Base-by-base conservation (phyloP, 2,888 invertebrate species). In the Sphaerophoria taeniata region DNA sequence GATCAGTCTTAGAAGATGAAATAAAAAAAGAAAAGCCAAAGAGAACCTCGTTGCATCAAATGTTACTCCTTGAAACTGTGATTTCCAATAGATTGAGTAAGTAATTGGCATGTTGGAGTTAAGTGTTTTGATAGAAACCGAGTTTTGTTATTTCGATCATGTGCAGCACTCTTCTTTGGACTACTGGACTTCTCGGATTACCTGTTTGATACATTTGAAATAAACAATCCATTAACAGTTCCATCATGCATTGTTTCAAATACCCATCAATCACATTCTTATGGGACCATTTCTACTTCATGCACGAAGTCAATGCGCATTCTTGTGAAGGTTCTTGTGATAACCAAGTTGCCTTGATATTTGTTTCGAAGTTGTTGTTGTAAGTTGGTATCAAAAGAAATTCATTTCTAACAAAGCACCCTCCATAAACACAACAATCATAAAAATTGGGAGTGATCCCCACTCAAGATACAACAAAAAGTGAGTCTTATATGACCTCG, bases 401-500 rank as follows among this genome's bases (percentile, higher is more conserved):
- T 63, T 31, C 63, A 63, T 33, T 63, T 47, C 61, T 31, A 61
- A 61, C 61, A 61, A 61, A 45, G 33, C 61, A 61, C 45, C 45
- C n/a, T 43, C 39, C 16, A 24, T 16, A 39, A 47, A n/a, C 11
- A 16, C 0, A 36, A 5, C 1, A 24, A 36, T 7, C 34, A 34
- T 0, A 34, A 0, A 56, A 7, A 47, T 63, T 63, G 45, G 63
- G 63, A 63, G 63, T 63, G 63, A 63, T 63, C 9, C 63, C 45
- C 7, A 63, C 47, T n/a, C n/a, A n/a, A n/a, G n/a, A n/a, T n/a
- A n/a, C n/a, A n/a, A n/a, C n/a, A n/a, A 63, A 63, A 63, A 56
- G 47, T 60, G 34, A 71, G 71, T 63, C 72, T 56, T 69, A 56
- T 43, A 70, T 14, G 31, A 49, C 7, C 61, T 56, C n/a, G n/a